These are phyloP conservation scores for Chamaetylas fuelleborni DNA, from an alignment of 2,113 vertebrate species.

Conservation along the genomic window DNA sequence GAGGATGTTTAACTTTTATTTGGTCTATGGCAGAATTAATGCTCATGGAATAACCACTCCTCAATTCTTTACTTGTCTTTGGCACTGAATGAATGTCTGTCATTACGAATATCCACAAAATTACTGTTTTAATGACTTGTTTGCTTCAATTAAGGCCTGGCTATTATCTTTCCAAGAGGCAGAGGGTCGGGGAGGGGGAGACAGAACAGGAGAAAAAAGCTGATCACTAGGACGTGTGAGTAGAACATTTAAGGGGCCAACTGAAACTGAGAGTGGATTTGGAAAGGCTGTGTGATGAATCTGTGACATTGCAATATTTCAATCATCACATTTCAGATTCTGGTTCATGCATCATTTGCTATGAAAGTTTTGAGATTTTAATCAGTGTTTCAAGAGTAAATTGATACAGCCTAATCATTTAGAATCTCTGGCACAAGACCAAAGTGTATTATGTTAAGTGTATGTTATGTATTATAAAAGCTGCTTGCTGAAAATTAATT, in stretches of 20 bases:
- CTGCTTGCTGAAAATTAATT: slow-evolving; percentile 69
- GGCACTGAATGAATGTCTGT: slow-evolving; percentile 62
- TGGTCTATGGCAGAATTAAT: slow-evolving; percentile 13
- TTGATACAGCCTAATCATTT: slow-evolving; percentile 68
- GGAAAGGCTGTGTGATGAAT: slow-evolving; percentile 63
- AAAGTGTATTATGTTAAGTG: slow-evolving; percentile 67
- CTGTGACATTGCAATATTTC: slow-evolving; percentile 69
- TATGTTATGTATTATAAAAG: slow-evolving; percentile 70
- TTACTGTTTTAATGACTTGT: slow-evolving; percentile 68
- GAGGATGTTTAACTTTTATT: slow-evolving; percentile 36
- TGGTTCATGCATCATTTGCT: slow-evolving; percentile 70
- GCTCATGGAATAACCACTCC: slow-evolving; percentile 1
- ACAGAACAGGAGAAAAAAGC: background rate
- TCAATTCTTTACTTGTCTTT: slow-evolving; percentile 51
- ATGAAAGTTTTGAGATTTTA: slow-evolving; percentile 70
- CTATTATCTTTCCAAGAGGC: slow-evolving; percentile 63
- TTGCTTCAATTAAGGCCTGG: slow-evolving; percentile 65
- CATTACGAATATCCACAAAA: slow-evolving; percentile 54
- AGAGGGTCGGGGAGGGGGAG: background rate
- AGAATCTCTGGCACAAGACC: slow-evolving; percentile 62
- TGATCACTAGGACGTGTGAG: slow-evolving; percentile 43
- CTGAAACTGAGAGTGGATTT: slow-evolving; percentile 54
- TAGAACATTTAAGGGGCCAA: slow-evolving; percentile 59
- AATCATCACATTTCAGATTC: slow-evolving; percentile 69
- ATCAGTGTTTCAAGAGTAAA: slow-evolving; percentile 70